Evolutionary conservation across 2,797 vertebrate genomes (phyloP), one percentile per base, ranked within the genome.

Genomic region (Acrossocheilus wenchowensis): DNA sequence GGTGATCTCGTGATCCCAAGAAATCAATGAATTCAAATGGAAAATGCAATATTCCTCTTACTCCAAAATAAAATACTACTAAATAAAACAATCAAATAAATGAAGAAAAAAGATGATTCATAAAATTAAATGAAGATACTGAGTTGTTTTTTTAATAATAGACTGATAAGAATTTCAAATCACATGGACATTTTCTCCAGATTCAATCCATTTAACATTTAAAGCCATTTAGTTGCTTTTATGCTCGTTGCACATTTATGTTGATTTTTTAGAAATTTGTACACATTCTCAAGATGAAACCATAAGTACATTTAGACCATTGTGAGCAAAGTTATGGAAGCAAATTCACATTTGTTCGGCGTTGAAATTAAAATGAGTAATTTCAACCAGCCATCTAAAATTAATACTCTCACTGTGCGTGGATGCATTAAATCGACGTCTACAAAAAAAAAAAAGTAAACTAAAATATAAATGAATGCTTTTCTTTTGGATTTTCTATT

Each of bases 11-110:
- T 62, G 45, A 81, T 82, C 41, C 54, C 23, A 7, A 88, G 48
- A 82, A 86, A 87, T 89, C 86, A 87, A 77, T 84, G 6, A 73
- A 23, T 81, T 72, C 78, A 86, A 26, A 54, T 74, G 41, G 66
- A 84, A 81, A 83, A 39, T 62, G 71, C 26, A 62, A 83, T 74
- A 48, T n/a, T 74, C 11, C 52, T 9, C 52, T 74, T 36, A 48
- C 41, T 9, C 11, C 21, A n/a, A 45, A 43, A 43, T 2, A 43
- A 12, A 26, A 26, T 26, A 26, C 26, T 26, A 41, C 1, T 5
- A 43, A 41, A 57, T 2, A 80, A 64, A 81, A 11, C 30, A 26
- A 66, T 23, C 23, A 12, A 34, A 21, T 54, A 26, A 69, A 19
- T 30, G 10, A 5, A 36, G 23, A 19, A 34, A 43, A 43, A 3